Conservation (phyloP, 2,797 vertebrate species). For the Notolabrus celidotus region DNA sequence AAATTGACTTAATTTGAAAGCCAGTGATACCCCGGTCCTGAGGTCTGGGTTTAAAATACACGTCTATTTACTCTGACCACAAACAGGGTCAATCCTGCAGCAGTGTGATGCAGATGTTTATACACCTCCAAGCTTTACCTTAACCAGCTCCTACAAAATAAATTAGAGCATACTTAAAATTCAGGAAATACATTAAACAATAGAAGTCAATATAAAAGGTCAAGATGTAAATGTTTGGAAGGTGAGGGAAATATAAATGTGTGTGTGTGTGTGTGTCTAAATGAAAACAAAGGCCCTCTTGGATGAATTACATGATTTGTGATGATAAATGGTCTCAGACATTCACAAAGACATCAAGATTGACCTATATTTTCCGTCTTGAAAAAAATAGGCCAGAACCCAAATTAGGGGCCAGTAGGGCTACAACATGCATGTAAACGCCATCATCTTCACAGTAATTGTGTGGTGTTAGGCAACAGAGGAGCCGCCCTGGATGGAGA, state of each 20-base stretch:
- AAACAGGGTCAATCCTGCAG: constrained; percentile 2
- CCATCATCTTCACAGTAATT: constrained; percentile 76
- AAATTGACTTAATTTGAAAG: constrained; percentile 3
- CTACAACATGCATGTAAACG: constrained; percentile 65
- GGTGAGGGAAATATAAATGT: not conserved
- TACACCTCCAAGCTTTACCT: constrained; percentile 1
- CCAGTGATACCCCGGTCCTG: not conserved
- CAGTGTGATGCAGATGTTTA: not conserved
- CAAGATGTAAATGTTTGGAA: not conserved
- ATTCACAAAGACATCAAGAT: constrained; percentile 71
- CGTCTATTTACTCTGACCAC: constrained; percentile 10
- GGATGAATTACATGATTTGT: constrained; percentile 72
- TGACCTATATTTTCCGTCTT: constrained; percentile 83
- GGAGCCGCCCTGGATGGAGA: constrained; percentile 61
- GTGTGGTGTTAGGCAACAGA: constrained; percentile 62
- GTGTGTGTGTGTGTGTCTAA: constrained; percentile 8
- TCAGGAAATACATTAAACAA: constrained; percentile 12
- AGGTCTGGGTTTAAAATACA: not conserved
- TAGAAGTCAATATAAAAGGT: not conserved
- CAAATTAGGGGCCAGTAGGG: constrained; percentile 79
- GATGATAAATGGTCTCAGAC: constrained; percentile 80
- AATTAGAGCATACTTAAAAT: constrained; percentile 2
- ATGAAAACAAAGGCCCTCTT: constrained; percentile 74
- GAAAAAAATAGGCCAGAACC: constrained; percentile 82
- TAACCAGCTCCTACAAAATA: not conserved